A percentile compares a stretch with the other conserved stretches of the same genome.
Conservation (phyloP, 2,797 vertebrate genomes). For the Pygocentrus nattereri region DNA sequence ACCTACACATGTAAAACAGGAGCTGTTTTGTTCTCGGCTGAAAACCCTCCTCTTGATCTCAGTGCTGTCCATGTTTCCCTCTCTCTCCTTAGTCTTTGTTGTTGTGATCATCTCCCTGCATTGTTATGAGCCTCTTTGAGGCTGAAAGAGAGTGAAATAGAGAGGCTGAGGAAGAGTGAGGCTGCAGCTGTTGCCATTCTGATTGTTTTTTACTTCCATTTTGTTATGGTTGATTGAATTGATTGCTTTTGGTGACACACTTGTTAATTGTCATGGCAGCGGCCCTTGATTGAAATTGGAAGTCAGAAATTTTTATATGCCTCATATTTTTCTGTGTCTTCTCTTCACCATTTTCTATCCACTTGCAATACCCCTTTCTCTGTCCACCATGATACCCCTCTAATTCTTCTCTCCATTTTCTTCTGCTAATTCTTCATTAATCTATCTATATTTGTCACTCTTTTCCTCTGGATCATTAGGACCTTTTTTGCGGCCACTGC, state of each 20-base stretch:
- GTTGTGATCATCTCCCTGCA: not conserved
- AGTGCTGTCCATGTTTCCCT: not conserved
- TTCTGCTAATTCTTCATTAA: not conserved
- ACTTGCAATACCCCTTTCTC: not conserved
- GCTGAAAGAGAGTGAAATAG: not conserved
- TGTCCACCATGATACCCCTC: not conserved
- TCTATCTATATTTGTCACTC: constrained; percentile 8
- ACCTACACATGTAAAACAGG: not conserved
- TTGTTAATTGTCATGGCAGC: constrained; percentile 53
- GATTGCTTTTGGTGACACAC: constrained; percentile 53
- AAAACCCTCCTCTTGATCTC: constrained; percentile 7
- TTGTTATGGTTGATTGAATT: constrained; percentile 53
- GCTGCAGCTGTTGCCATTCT: constrained; percentile 34
- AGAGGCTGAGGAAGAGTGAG: constrained; percentile 9
- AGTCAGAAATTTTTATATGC: constrained; percentile 22
- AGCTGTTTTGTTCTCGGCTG: not conserved
- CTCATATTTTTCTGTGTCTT: not conserved
- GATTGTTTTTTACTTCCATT: constrained; percentile 53
- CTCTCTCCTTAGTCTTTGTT: not conserved
- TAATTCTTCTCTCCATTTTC: not conserved
- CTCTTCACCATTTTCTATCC: not conserved
- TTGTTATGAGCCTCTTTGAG: constrained; percentile 8
- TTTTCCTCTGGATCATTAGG: constrained; percentile 38
- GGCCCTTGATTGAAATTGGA: constrained; percentile 36
- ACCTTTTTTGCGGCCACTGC: constrained; percentile 17